Evolutionary conservation across 2,113 vertebrate genomes (phyloP).

Genomic region (Antechinus stuartii): DNA sequence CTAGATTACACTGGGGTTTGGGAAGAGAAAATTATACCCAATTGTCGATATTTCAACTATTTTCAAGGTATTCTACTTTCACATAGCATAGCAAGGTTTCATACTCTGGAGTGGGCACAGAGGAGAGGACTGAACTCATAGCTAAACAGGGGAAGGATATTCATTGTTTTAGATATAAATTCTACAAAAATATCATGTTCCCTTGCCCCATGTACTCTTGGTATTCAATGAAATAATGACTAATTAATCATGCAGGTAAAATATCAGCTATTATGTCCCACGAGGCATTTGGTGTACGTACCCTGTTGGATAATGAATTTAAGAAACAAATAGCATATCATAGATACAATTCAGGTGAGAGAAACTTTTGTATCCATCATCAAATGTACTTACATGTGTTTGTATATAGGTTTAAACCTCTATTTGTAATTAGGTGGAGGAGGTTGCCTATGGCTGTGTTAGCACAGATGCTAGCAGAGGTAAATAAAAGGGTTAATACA

Average conservation of each 20-base stretch:
- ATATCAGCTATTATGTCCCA: not conserved
- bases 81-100: not conserved
- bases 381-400: slow-evolving; percentile 48
- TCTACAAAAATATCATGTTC: not conserved
- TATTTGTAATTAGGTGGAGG: slow-evolving; percentile 45
- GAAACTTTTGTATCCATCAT: slow-evolving; percentile 6
- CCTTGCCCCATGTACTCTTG: not conserved
- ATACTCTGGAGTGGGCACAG: not conserved
- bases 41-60: not conserved
- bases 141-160: not conserved
- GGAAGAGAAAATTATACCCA: not conserved
- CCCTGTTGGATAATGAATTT: not conserved
- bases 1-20: not conserved
- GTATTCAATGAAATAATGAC: not conserved
- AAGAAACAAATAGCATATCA: slow-evolving; percentile 29
- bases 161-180: not conserved
- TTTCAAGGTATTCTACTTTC: not conserved
- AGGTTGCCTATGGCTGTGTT: not conserved
- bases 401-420: slow-evolving; percentile 24
- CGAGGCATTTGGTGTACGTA: not conserved
- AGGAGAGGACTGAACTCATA: not conserved
- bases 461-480: slow-evolving; percentile 12
- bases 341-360: not conserved
- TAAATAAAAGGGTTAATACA: slow-evolving; percentile 34
- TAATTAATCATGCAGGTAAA: not conserved